Percentiles rank a stretch among this genome's conserved stretches.
These are phyloP conservation scores for Pasiphila rectangulata DNA, from an alignment of 2,888 invertebrate species.

Conservation along the genomic window DNA sequence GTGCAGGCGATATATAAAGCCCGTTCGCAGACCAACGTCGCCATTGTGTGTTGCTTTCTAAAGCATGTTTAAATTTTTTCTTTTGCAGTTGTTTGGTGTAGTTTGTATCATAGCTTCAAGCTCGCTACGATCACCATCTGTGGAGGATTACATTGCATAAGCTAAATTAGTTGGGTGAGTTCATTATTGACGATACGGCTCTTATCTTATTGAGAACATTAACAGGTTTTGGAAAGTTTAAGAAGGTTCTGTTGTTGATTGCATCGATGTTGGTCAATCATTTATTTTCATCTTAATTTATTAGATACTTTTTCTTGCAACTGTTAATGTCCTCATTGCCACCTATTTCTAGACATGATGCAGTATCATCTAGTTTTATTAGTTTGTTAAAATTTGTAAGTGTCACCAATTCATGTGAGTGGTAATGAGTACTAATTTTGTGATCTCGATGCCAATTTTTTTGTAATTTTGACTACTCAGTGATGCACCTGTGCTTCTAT, in stretches of 20 bases:
- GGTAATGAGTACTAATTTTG: constrained; percentile 40
- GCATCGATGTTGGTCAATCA: too few relatives aligned
- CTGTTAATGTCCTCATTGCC: constrained; percentile 39
- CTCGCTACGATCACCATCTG: constrained; percentile 82
- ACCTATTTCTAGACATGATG: constrained; percentile 36
- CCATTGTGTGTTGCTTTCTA: constrained; percentile 68
- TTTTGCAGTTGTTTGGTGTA: constrained; percentile 82
- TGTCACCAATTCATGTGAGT: constrained; percentile 40
- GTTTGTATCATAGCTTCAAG: constrained; percentile 82
- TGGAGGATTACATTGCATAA: constrained; percentile 79
- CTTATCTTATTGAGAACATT: constrained; percentile 22
- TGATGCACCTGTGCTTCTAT: constrained; percentile 56
- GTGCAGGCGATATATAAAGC: constrained; percentile 77
- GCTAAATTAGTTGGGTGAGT: constrained; percentile 66
- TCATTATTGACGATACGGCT: constrained; percentile 39
- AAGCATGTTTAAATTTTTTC: constrained; percentile 82
- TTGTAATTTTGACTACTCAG: constrained; percentile 41
- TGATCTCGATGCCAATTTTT: constrained; percentile 42
- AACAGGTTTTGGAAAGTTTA: constrained; percentile 20
- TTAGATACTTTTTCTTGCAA: constrained; percentile 19
- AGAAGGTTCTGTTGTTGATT: too few relatives aligned
- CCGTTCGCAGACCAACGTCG: constrained; percentile 68
- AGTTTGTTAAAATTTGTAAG: constrained; percentile 38
- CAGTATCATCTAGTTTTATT: constrained; percentile 28
- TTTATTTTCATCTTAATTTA: constrained; percentile 17